Percentiles rank a stretch among this genome's conserved stretches.
phyloP scores from a whole-genome alignment of 35 echinoderm and acorn worm genomes.

The Strongylocentrotus purpuratus region DNA sequence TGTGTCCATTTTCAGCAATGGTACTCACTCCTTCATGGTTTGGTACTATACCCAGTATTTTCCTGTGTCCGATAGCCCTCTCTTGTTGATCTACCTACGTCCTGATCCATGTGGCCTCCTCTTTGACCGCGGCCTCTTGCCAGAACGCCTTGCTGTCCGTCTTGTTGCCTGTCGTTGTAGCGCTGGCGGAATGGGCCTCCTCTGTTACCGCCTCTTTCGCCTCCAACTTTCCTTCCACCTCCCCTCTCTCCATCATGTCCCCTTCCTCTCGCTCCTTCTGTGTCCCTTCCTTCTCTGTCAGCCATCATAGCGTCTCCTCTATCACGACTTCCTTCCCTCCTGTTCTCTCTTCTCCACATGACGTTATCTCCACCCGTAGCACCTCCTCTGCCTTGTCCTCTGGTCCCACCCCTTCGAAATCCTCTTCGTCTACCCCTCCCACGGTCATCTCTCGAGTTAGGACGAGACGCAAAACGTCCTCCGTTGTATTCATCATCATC shows the following conservation, averaged over 20 bases:
- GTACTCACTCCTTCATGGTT: too few relatives aligned
- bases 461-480: neutral
- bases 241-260: too few relatives aligned
- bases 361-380: neutral
- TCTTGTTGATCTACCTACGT: neutral
- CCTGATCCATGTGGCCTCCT: neutral
- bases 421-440: neutral
- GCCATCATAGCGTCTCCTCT: neutral
- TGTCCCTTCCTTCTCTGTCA: too few relatives aligned
- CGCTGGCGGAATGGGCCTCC: neutral
- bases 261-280: too few relatives aligned
- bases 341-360: neutral
- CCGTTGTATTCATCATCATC: neutral
- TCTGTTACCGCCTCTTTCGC: too few relatives aligned
- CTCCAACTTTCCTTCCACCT: neutral
- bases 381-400: neutral
- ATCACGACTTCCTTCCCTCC: neutral
- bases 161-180: neutral
- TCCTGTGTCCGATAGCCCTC: neutral
- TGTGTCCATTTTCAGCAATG: too few relatives aligned
- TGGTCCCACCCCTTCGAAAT: neutral
- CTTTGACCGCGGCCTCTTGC: neutral
- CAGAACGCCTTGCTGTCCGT: neutral
- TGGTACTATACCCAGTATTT: neutral
- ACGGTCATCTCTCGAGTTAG: too few relatives aligned